Conservation (phyloP, 2,888 invertebrate genomes). For the Mimumesa dahlbomi region DNA sequence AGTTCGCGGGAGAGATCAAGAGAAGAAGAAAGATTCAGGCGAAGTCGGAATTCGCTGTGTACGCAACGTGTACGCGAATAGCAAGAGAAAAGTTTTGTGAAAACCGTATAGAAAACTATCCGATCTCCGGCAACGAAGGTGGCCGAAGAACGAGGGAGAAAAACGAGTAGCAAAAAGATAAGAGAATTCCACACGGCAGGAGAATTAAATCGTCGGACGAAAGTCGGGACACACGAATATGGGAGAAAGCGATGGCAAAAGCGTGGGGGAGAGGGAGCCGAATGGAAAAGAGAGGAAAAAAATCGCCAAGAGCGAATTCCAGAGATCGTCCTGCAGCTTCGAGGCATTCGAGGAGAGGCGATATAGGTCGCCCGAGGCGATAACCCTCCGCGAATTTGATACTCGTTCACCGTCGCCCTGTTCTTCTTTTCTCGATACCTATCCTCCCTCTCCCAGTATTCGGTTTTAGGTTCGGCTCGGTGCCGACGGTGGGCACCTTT, state of each 20-base stretch:
- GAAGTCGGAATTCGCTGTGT: neutral
- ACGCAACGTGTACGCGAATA: no score
- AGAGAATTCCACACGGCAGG: neutral
- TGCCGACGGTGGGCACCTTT: slow-evolving; percentile 4
- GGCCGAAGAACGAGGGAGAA: neutral
- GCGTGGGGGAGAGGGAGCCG: neutral
- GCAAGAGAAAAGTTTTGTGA: no score
- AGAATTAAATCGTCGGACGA: neutral
- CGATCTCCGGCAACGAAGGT: neutral
- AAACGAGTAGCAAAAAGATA: neutral
- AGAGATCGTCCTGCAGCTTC: slow-evolving; percentile 52
- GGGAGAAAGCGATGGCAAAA: slow-evolving; percentile 5
- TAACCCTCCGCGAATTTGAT: slow-evolving; percentile 60
- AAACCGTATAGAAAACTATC: slow-evolving; percentile 24
- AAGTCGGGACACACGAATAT: slow-evolving; percentile 16
- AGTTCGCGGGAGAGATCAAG: slow-evolving; percentile 41
- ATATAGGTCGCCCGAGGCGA: slow-evolving; percentile 60
- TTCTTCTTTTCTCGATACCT: slow-evolving; percentile 9
- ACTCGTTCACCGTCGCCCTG: slow-evolving; percentile 52
- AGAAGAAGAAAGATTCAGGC: neutral
- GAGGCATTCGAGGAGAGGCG: slow-evolving; percentile 26
- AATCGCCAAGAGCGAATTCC: slow-evolving; percentile 57
- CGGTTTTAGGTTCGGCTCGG: neutral
- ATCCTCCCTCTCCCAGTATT: slow-evolving; percentile 13
- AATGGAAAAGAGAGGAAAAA: slow-evolving; percentile 1